Evolutionary conservation across 2,888 invertebrate species (phyloP).

Genomic region (Hedychridium roseum): DNA sequence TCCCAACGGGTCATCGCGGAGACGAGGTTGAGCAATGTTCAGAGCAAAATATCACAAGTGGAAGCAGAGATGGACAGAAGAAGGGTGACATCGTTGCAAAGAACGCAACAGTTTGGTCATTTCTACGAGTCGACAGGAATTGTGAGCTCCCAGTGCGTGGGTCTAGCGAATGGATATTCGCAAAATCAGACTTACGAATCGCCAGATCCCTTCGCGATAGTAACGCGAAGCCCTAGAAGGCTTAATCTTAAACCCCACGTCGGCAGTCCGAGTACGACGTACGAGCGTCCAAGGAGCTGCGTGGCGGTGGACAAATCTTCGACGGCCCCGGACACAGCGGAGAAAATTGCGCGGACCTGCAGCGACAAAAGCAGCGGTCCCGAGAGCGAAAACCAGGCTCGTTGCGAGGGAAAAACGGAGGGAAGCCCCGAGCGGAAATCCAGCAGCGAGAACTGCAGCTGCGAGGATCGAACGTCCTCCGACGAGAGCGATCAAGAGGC

Average conservation of each 20-base stretch:
- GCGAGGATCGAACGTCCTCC: constrained; percentile 7
- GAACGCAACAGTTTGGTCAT: neutral
- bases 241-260: constrained; percentile 49
- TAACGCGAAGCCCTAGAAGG: constrained; percentile 41
- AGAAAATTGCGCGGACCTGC: neutral
- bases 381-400: neutral
- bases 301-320: neutral
- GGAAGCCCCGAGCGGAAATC: neutral
- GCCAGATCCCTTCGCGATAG: constrained; percentile 47
- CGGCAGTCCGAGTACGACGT: constrained; percentile 46
- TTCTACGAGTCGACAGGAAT: too few relatives aligned
- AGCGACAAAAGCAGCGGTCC: constrained; percentile 2
- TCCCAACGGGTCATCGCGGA: constrained; percentile 52
- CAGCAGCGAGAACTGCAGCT: constrained; percentile 18
- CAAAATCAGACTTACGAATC: constrained; percentile 28
- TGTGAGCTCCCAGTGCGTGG: too few relatives aligned
- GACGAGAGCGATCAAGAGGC: constrained; percentile 29
- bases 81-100: too few relatives aligned
- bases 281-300: constrained; percentile 9
- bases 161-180: neutral
- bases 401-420: neutral
- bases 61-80: constrained; percentile 50
- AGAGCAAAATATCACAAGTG: constrained; percentile 52
- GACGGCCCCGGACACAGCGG: neutral
- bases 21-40: constrained; percentile 44